A percentile compares a stretch with the other conserved stretches of the same genome.
Evolutionary conservation across 2,797 vertebrate genomes (phyloP).

Genomic region (Diceros bicornis): DNA sequence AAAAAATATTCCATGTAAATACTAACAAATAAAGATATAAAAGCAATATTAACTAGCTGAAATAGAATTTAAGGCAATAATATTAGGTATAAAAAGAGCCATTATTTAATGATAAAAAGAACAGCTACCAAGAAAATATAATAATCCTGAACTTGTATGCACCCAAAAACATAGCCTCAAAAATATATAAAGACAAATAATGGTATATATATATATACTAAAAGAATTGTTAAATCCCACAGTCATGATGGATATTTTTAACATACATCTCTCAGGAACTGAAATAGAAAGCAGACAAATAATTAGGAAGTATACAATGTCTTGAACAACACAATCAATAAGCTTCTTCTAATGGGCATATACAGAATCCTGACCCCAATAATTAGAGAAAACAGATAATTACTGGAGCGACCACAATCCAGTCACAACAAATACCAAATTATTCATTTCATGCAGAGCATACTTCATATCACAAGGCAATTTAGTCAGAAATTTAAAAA

Average conservation of each 20-base stretch:
- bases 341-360: neutral
- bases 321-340: neutral
- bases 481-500: neutral
- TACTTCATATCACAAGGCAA: neutral
- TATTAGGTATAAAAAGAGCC: neutral
- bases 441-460: neutral
- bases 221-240: neutral
- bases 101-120: slow-evolving; percentile 38
- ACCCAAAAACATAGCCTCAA: neutral
- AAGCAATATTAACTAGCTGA: neutral
- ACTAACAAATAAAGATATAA: neutral
- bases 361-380: neutral
- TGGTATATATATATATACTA: neutral
- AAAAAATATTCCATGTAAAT: slow-evolving; percentile 1
- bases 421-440: neutral
- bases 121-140: neutral
- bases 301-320: neutral
- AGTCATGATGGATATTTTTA: neutral
- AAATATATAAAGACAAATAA: slow-evolving; percentile 17
- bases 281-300: slow-evolving; percentile 2
- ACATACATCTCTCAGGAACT: neutral
- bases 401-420: neutral
- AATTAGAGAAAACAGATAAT: slow-evolving; percentile 26
- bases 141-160: slow-evolving; percentile 6
- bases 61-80: slow-evolving; percentile 31